These are phyloP conservation scores for Eunapius fragilis DNA, from an alignment of 37 sponge, comb jelly and placozoan species.

Conservation along the genomic window DNA sequence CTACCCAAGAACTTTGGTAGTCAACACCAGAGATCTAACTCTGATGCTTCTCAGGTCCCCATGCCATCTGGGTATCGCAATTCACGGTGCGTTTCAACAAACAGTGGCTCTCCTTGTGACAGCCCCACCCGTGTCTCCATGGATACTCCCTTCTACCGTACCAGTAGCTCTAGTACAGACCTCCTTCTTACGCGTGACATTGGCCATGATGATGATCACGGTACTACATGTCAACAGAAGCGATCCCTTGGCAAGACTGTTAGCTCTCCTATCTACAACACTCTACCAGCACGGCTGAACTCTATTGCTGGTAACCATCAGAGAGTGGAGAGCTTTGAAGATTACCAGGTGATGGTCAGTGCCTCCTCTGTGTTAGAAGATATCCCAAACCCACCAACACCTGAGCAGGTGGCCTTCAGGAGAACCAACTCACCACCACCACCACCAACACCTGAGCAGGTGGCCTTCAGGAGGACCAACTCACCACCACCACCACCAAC, in stretches of 20 bases:
- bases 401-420: neutral
- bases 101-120: neutral
- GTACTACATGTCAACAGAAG: neutral
- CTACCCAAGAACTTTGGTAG: slow-evolving; percentile 43
- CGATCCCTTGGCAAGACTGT: neutral
- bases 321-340: slow-evolving; percentile 39
- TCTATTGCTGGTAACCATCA: neutral
- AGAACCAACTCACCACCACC: neutral
- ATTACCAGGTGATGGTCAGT: slow-evolving; percentile 72
- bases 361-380: slow-evolving; percentile 29
- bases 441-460: neutral
- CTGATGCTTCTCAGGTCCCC: neutral
- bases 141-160: neutral
- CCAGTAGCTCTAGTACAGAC: slow-evolving; percentile 38
- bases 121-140: neutral
- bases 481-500: neutral
- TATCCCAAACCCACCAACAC: neutral
- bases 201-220: neutral
- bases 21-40: neutral
- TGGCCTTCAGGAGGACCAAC: neutral
- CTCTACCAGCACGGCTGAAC: slow-evolving; percentile 8
- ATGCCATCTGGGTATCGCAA: neutral
- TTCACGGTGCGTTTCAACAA: neutral
- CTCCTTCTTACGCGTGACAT: slow-evolving; percentile 1
- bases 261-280: neutral